phyloP scores from a whole-genome alignment of 2,113 vertebrate species.

The Eulemur rufifrons region DNA sequence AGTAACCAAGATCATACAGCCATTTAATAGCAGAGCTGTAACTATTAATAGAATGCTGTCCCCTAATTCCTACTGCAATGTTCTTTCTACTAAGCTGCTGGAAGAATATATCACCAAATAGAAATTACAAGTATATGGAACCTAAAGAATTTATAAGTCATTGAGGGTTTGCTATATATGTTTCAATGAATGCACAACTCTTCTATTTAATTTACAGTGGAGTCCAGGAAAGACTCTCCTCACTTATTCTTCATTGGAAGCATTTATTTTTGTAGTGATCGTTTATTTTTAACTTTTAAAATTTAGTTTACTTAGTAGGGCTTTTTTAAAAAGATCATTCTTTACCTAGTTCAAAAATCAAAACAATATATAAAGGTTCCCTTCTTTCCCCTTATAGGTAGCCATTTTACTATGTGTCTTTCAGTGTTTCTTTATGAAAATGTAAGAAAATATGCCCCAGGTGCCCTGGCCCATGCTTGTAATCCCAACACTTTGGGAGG shows the following conservation, averaged over 20 bases:
- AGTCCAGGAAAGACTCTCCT: not conserved
- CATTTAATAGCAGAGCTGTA: not conserved
- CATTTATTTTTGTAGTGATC: not conserved
- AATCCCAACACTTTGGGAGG: too few relatives aligned
- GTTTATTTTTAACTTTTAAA: not conserved
- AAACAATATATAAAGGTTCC: not conserved
- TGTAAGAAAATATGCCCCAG: not conserved
- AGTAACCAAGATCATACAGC: not conserved
- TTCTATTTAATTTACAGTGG: not conserved
- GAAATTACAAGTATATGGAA: not conserved
- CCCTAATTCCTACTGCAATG: not conserved
- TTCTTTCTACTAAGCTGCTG: not conserved
- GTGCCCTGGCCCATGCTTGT: too few relatives aligned
- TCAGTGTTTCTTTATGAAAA: not conserved
- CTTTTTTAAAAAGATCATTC: not conserved
- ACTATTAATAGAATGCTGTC: not conserved
- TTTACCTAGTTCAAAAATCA: not conserved
- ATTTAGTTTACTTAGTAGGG: not conserved
- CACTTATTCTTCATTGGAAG: not conserved
- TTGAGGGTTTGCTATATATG: not conserved
- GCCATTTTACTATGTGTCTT: not conserved
- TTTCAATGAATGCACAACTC: not conserved
- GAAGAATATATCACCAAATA: not conserved
- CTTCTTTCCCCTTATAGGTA: not conserved
- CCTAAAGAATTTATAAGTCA: not conserved